A percentile compares a stretch with the other conserved stretches of the same genome.
phyloP scores from a whole-genome alignment of 2,797 vertebrate genomes.

The Betta splendens region DNA sequence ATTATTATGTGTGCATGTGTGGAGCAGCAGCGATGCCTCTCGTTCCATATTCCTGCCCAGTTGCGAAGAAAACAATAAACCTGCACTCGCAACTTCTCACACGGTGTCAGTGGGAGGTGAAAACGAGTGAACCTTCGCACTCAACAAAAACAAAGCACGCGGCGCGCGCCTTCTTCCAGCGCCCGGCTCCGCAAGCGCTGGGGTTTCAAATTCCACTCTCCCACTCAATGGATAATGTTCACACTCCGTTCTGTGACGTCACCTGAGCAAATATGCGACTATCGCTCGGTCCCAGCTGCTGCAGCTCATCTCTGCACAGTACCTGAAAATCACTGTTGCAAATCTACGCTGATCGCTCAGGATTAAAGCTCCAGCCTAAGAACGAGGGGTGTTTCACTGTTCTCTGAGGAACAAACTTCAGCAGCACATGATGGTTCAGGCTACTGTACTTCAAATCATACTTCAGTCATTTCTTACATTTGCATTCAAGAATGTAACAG shows the following conservation, averaged over 20 bases:
- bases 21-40: not conserved
- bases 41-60: not conserved
- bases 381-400: not conserved
- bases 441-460: too few relatives aligned
- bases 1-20: not conserved
- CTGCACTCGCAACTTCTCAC: not conserved
- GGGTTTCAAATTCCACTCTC: not conserved
- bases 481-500: too few relatives aligned
- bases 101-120: not conserved
- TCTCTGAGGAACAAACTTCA: not conserved
- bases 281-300: not conserved
- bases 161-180: not conserved
- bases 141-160: not conserved
- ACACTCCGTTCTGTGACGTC: not conserved
- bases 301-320: not conserved
- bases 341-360: not conserved
- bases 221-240: not conserved
- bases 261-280: not conserved
- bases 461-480: too few relatives aligned
- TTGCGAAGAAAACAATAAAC: constrained; percentile 15
- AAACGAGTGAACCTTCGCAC: constrained; percentile 5
- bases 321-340: not conserved
- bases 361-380: not conserved
- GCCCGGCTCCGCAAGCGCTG: not conserved
- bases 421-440: too few relatives aligned